A percentile compares a stretch with the other conserved stretches of the same genome.
phyloP scores from a whole-genome alignment of 2,113 vertebrate species.

The Raja brachyura region DNA sequence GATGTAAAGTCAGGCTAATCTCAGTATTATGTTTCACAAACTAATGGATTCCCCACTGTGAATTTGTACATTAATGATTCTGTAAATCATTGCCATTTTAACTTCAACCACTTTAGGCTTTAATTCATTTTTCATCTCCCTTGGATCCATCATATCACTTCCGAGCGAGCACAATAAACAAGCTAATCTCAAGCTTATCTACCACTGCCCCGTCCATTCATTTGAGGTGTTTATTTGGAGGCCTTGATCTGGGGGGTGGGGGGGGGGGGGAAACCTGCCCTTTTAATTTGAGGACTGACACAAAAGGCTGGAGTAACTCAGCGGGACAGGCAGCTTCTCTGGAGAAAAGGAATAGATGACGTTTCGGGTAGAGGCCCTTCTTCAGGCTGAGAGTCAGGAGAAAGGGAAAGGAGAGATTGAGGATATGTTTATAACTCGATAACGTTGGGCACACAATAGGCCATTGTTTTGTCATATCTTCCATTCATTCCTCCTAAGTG shows the following conservation, averaged over 20 bases:
- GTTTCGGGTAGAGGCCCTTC: too few species aligned
- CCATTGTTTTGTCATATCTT: too few species aligned
- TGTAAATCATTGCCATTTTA: constrained; percentile 1
- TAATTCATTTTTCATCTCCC: constrained; percentile 29
- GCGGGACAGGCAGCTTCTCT: too few species aligned
- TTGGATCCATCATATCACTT: constrained; percentile 14
- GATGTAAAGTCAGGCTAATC: constrained; percentile 15
- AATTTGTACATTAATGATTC: constrained; percentile 21
- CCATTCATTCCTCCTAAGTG: too few species aligned
- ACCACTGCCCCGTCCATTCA: not conserved
- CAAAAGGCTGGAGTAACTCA: too few species aligned
- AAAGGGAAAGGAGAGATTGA: too few species aligned
- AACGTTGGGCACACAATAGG: too few species aligned
- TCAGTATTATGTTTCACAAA: constrained; percentile 21
- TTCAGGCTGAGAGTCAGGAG: too few species aligned
- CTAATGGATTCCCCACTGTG: constrained; percentile 16
- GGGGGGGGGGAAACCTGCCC: too few species aligned
- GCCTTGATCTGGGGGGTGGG: not conserved
- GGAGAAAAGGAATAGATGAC: too few species aligned
- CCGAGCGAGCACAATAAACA: not conserved
- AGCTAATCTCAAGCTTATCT: not conserved
- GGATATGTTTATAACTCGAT: too few species aligned
- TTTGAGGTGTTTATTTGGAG: not conserved
- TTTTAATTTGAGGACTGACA: too few species aligned
- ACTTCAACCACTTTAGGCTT: constrained; percentile 20